phyloP scores from a whole-genome alignment of 2,797 vertebrate species.

The Aphelocoma californica region DNA sequence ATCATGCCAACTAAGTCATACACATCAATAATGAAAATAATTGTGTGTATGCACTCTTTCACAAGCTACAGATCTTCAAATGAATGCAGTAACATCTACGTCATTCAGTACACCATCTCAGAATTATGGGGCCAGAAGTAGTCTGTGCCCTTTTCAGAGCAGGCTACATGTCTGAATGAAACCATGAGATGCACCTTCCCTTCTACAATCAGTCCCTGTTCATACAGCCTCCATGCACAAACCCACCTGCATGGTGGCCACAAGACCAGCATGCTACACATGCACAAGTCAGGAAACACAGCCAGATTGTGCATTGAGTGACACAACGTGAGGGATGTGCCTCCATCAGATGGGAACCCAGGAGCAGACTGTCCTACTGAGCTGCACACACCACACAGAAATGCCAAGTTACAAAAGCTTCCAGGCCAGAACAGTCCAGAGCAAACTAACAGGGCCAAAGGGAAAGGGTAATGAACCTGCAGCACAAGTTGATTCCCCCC shows the following conservation, averaged over 20 bases:
- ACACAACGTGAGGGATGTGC: accelerated
- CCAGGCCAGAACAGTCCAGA: neutral
- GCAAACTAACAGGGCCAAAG: neutral
- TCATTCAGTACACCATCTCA: neutral
- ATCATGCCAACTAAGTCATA: neutral
- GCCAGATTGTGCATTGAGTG: neutral
- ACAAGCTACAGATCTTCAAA: neutral
- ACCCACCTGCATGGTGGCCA: accelerated
- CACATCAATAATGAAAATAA: neutral
- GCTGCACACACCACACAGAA: neutral
- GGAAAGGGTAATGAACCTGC: neutral
- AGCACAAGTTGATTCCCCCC: neutral
- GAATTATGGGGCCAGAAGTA: neutral
- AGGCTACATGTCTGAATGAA: neutral
- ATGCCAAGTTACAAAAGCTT: neutral
- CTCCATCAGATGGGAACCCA: neutral
- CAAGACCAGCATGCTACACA: accelerated
- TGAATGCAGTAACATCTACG: neutral
- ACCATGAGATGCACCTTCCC: neutral
- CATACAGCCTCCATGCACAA: neutral
- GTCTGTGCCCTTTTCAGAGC: neutral
- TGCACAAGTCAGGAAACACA: neutral
- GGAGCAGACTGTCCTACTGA: neutral
- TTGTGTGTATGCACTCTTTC: neutral
- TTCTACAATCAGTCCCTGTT: neutral